Percentiles rank a stretch among this genome's conserved stretches.
These are phyloP conservation scores for Drosophila athabasca DNA, from an alignment of 1,140 invertebrate species.

Conservation along the genomic window DNA sequence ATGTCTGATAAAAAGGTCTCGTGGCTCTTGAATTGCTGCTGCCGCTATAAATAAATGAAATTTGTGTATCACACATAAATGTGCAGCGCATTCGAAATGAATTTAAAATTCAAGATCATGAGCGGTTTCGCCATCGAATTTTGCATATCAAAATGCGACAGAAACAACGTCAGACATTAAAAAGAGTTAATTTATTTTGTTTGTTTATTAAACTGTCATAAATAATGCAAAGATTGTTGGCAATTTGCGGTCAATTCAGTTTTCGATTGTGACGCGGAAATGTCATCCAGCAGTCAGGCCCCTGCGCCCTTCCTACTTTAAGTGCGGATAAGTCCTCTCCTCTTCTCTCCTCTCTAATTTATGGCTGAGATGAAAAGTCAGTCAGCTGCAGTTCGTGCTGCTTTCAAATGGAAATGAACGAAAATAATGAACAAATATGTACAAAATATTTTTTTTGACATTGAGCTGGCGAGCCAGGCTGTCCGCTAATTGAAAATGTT, in stretches of 20 bases:
- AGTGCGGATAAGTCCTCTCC: background rate
- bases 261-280: constrained; percentile 58
- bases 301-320: constrained; percentile 2
- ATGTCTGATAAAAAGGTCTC: constrained; percentile 23
- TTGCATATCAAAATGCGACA: constrained; percentile 37
- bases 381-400: constrained; percentile 14
- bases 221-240: constrained; percentile 59
- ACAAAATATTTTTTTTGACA: constrained; percentile 35
- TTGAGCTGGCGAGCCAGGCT: constrained; percentile 23
- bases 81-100: constrained; percentile 18
- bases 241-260: constrained; percentile 22
- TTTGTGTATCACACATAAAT: constrained; percentile 12
- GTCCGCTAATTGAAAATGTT: constrained; percentile 59
- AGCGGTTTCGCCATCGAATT: constrained; percentile 27
- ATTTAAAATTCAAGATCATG: constrained; percentile 51
- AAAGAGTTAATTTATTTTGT: constrained; percentile 38
- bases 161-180: constrained; percentile 23
- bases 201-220: constrained; percentile 54
- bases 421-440: background rate
- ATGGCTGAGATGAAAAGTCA: constrained; percentile 37
- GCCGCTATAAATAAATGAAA: constrained; percentile 10
- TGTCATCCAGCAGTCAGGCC: constrained; percentile 32
- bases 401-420: too few species aligned
- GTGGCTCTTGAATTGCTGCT: constrained; percentile 1
- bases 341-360: constrained; percentile 19